Evolutionary conservation across 2,888 invertebrate species (phyloP).

Genomic region (Omphaloscelis lunosa): DNA sequence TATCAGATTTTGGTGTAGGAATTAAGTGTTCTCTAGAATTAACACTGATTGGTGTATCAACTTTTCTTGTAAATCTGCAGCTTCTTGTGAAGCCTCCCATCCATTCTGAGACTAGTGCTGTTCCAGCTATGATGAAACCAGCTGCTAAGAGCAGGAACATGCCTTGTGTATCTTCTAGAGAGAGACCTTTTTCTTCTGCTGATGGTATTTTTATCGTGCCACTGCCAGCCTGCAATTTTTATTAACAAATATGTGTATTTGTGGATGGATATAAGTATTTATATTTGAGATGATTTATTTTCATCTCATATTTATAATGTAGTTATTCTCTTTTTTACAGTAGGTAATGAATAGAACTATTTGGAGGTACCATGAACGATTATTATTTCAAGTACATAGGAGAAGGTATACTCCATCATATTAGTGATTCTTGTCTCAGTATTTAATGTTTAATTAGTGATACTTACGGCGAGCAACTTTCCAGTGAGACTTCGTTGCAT

Average conservation of each 20-base stretch:
- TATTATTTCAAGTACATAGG: background rate
- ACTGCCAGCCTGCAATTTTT: conserved; percentile 81
- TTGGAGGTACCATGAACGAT: background rate
- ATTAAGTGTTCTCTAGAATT: conserved; percentile 74
- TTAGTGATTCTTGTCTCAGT: background rate
- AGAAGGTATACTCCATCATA: background rate
- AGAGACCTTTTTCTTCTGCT: conserved; percentile 93
- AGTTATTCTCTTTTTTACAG: background rate
- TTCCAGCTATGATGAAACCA: conserved; percentile 92
- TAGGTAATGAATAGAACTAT: background rate
- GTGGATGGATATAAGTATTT: background rate
- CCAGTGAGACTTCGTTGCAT: conserved; percentile 92
- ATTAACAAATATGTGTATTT: background rate
- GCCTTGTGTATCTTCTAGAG: conserved; percentile 95
- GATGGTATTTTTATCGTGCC: conserved; percentile 83
- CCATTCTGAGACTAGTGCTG: conserved; percentile 93
- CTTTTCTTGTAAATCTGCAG: conserved; percentile 82
- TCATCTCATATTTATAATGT: background rate
- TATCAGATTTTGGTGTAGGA: conserved; percentile 65
- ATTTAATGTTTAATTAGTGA: background rate
- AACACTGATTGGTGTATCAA: conserved; percentile 64
- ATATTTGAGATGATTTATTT: background rate
- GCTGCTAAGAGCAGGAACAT: conserved; percentile 94
- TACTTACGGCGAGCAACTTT: conserved; percentile 91
- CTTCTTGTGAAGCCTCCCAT: conserved; percentile 93